Percentiles rank a stretch among this genome's conserved stretches.
These are phyloP conservation scores for Tadarida brasiliensis DNA, from an alignment of 2,797 vertebrate genomes.

Conservation along the genomic window DNA sequence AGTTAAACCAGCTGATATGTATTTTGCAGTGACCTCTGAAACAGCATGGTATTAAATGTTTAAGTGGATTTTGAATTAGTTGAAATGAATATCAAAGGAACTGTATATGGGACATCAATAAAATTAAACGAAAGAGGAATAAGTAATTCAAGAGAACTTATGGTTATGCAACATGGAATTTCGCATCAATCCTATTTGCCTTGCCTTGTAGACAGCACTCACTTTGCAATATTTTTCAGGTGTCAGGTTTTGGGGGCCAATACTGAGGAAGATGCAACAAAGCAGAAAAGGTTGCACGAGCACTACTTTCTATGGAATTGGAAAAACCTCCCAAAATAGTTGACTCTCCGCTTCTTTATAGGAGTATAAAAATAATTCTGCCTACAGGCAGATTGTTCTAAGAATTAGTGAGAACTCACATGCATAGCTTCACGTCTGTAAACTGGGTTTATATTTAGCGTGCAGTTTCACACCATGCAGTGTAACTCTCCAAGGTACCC, in stretches of 20 bases:
- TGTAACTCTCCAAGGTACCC: not conserved
- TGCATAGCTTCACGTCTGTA: not conserved
- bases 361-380: not conserved
- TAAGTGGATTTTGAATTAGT: not conserved
- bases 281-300: not conserved
- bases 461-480: not conserved
- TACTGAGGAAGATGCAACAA: not conserved
- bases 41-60: not conserved
- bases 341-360: not conserved
- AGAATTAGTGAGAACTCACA: not conserved
- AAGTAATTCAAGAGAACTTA: not conserved
- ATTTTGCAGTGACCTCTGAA: not conserved
- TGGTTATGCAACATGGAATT: not conserved
- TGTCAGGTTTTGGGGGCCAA: not conserved
- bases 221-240: not conserved
- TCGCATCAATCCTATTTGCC: not conserved
- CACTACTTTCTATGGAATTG: not conserved
- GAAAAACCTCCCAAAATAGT: not conserved
- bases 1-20: not conserved
- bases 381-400: not conserved
- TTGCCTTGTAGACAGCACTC: not conserved
- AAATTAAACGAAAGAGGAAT: not conserved
- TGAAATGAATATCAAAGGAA: not conserved
- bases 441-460: not conserved
- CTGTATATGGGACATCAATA: not conserved